These are phyloP conservation scores for Deilephila elpenor DNA, from an alignment of 2,888 invertebrate genomes.

Conservation along the genomic window DNA sequence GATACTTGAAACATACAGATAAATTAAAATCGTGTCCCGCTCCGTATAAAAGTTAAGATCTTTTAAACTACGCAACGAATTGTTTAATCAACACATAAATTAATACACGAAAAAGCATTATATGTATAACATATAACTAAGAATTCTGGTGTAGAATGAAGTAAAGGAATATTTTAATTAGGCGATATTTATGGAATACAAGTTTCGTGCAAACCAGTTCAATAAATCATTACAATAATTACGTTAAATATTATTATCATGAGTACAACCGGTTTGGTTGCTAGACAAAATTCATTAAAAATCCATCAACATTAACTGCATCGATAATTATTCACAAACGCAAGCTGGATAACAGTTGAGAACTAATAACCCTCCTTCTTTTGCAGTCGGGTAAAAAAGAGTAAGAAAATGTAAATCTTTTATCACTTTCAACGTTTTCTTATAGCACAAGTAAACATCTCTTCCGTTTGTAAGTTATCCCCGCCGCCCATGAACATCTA, in stretches of 20 bases:
- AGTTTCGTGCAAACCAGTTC: not conserved
- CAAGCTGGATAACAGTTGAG: not conserved
- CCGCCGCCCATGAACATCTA: no score
- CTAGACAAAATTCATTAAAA: not conserved
- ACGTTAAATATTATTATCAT: not conserved
- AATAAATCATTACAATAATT: not conserved
- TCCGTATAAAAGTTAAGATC: not conserved
- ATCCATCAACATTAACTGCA: not conserved
- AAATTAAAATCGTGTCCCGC: not conserved
- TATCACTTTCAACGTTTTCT: no score
- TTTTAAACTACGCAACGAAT: not conserved
- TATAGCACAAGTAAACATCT: no score
- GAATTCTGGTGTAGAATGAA: no score
- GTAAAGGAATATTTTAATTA: no score
- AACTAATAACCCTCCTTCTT: not conserved
- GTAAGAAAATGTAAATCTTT: no score
- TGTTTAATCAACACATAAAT: no score
- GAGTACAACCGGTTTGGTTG: not conserved
- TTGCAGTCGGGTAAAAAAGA: no score
- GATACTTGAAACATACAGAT: no score
- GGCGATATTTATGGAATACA: not conserved
- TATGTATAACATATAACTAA: no score
- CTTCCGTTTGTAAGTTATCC: no score
- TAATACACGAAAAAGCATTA: no score
- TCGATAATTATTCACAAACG: not conserved